Conservation (phyloP, 2,888 invertebrate species). For the Melinaea marsaeus region DNA sequence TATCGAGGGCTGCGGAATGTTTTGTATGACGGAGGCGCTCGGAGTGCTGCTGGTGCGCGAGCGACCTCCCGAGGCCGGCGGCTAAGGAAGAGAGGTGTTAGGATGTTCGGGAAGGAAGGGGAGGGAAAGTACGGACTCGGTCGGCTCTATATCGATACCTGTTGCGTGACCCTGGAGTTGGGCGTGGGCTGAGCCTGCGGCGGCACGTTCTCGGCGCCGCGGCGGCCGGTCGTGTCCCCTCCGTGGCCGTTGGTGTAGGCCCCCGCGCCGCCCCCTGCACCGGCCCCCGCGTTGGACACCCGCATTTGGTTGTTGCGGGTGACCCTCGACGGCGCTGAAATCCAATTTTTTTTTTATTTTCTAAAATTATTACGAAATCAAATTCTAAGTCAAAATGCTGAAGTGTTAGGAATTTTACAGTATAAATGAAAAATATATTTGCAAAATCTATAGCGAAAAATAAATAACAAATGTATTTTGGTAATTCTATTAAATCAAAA, state of each 20-base stretch:
- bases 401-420: slow-evolving; percentile 12
- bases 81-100: slow-evolving; percentile 11
- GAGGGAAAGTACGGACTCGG: too few relatives aligned
- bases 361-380: slow-evolving; percentile 26
- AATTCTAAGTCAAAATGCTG: slow-evolving; percentile 24
- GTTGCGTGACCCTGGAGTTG: slow-evolving; percentile 67
- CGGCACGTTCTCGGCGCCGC: slow-evolving; percentile 81
- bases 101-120: not conserved
- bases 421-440: not conserved
- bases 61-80: slow-evolving; percentile 57
- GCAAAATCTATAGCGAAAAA: too few relatives aligned
- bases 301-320: slow-evolving; percentile 76
- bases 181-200: slow-evolving; percentile 67
- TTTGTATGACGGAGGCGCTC: slow-evolving; percentile 56
- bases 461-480: too few relatives aligned
- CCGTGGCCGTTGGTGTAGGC: slow-evolving; percentile 78
- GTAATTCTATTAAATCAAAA: too few relatives aligned
- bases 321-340: slow-evolving; percentile 65
- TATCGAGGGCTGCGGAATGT: slow-evolving; percentile 40
- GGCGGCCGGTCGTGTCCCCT: slow-evolving; percentile 77
- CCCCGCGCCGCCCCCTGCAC: slow-evolving; percentile 57
- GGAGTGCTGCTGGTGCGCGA: slow-evolving; percentile 59
- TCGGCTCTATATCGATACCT: slow-evolving; percentile 45
- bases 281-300: slow-evolving; percentile 73
- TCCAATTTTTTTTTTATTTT: not conserved